These are phyloP conservation scores for Lycia hirtaria DNA, from an alignment of 2,888 invertebrate species.

Conservation along the genomic window DNA sequence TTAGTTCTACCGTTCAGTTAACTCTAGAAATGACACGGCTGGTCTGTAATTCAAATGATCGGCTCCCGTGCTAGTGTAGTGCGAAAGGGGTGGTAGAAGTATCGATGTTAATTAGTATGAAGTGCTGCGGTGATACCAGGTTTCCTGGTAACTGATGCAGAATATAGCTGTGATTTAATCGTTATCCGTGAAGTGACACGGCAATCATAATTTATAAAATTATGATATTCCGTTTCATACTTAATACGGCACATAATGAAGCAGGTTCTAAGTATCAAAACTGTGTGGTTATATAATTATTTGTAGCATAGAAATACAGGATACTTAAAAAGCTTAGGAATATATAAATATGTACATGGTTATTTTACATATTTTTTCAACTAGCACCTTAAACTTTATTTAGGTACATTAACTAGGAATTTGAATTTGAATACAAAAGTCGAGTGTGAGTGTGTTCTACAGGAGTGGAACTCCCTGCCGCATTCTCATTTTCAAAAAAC, in stretches of 20 bases:
- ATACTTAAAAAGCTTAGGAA: too few relatives aligned
- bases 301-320: too few relatives aligned
- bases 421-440: too few relatives aligned
- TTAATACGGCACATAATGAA: neutral
- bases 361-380: too few relatives aligned
- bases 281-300: too few relatives aligned
- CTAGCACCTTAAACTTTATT: too few relatives aligned
- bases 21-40: neutral
- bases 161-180: constrained; percentile 35
- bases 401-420: too few relatives aligned
- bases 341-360: too few relatives aligned
- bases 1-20: neutral
- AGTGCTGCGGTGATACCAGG: constrained; percentile 42
- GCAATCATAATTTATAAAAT: constrained; percentile 13
- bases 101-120: constrained; percentile 54
- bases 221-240: neutral
- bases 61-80: constrained; percentile 47
- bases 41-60: constrained; percentile 51
- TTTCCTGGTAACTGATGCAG: constrained; percentile 39
- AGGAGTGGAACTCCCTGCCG: too few relatives aligned
- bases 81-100: constrained; percentile 53
- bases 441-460: too few relatives aligned
- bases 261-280: too few relatives aligned
- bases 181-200: constrained; percentile 13
- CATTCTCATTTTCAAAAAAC: too few relatives aligned